Percentiles rank a stretch among this genome's conserved stretches.
phyloP scores from a whole-genome alignment of 2,797 vertebrate genomes.

The Danio kyathit region DNA sequence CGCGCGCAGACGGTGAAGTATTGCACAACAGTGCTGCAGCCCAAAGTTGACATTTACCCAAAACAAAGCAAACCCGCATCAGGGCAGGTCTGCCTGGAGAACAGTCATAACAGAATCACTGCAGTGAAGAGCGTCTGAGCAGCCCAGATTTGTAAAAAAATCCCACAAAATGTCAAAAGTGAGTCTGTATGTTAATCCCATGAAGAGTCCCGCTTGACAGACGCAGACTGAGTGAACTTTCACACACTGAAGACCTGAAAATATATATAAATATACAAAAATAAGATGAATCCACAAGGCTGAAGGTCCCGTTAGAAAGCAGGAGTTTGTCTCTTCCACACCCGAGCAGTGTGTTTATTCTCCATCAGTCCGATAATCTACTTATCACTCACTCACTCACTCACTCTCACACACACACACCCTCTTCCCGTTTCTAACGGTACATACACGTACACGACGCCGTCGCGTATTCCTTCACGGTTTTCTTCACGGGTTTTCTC shows the following conservation, averaged over 20 bases:
- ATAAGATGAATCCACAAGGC: background rate
- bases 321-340: background rate
- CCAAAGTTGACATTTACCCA: constrained; percentile 6
- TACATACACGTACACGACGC: too few relatives aligned
- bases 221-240: background rate
- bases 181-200: background rate
- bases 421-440: background rate
- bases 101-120: background rate
- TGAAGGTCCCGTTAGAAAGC: background rate
- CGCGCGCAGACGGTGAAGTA: constrained; percentile 19
- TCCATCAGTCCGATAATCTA: constrained; percentile 6
- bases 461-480: background rate
- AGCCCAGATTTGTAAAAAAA: background rate
- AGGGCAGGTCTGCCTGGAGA: background rate
- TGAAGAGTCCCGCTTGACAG: background rate
- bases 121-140: background rate
- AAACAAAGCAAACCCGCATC: constrained; percentile 8
- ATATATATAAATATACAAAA: too few relatives aligned
- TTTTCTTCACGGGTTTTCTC: background rate
- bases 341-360: constrained; percentile 2
- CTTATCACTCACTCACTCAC: too few relatives aligned
- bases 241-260: background rate
- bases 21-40: constrained; percentile 31
- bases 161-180: background rate
- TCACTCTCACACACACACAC: background rate